Evolutionary conservation across 2,888 invertebrate species (phyloP), one percentile per base, ranked within the genome.

Genomic region (Acrobeloides nanus): DNA sequence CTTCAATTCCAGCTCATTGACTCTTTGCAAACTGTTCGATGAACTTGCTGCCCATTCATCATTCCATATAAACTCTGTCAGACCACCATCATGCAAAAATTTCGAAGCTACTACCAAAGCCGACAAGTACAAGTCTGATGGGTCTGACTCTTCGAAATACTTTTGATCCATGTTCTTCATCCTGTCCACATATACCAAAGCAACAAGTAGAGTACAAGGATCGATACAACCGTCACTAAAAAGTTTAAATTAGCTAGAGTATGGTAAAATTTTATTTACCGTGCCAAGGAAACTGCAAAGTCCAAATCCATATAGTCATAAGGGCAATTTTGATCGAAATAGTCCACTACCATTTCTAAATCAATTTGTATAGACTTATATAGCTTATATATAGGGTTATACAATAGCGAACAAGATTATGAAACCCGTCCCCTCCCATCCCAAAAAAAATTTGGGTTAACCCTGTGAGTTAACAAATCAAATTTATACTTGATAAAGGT

Each of bases 51-150:
- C 90, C 92, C 93, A 95, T 77, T 90, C 89, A 47, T 84, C 83
- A 73, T 89, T 84, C 73, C 86, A 83, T 56, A 88, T 86, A 75
- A 89, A 88, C 72, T 89, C 89, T 56, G 86, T 85, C 73, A 87
- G 87, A 32, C 89, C 89, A 68, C 87, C 86, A 69, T 90, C 89
- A 76, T 90, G 86, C 62, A 89, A 79, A 76, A 88, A 92, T 79
- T 95, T 95, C 68, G 88, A 89, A 45, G 93, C 90, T 66, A 93
- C 84, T 85, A 89, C 92, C 82, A 93, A 80, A 49, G 93, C 89
- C 55, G 93, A 86, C 48, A 95, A 82, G 77, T 93, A 93, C 50
- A 95, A 81, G 75, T 93, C 89, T 25, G 87, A 85, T 24, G 93
- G 89, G 25, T 86, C 83, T 40, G 88, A 83, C 66, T 81, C 79